Conservation (phyloP, 2,797 vertebrate genomes). For the Oreonectes daqikongensis region DNA sequence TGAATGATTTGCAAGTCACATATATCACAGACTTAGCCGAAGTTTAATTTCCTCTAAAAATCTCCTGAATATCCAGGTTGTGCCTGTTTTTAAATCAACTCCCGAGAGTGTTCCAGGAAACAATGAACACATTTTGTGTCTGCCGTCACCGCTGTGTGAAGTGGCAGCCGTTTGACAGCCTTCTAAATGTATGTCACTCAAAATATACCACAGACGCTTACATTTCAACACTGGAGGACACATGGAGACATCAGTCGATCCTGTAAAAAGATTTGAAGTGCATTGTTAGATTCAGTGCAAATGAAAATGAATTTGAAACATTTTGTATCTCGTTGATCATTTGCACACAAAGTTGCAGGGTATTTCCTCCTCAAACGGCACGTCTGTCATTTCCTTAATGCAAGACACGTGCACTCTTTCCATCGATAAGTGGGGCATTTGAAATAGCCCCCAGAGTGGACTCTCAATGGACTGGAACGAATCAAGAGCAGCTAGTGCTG, state of each 20-base stretch:
- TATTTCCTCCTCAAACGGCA: background rate
- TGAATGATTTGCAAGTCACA: background rate
- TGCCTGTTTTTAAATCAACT: conserved; percentile 5
- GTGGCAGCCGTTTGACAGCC: conserved; percentile 26
- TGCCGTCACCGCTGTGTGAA: conserved; percentile 12
- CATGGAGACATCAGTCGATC: background rate
- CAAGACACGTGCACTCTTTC: conserved; percentile 15
- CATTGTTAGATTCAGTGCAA: background rate
- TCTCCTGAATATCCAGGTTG: background rate
- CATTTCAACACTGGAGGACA: conserved; percentile 10
- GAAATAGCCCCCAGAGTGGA: conserved; percentile 46
- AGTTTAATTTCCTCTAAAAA: conserved; percentile 13
- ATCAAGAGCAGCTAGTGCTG: conserved; percentile 51
- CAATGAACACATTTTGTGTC: conserved; percentile 20
- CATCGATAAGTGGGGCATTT: conserved; percentile 53
- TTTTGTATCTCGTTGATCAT: background rate
- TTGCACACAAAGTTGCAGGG: background rate
- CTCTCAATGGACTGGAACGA: conserved; percentile 52
- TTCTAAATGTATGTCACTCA: conserved; percentile 38
- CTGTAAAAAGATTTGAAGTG: background rate
- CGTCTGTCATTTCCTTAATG: conserved; percentile 17
- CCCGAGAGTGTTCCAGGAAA: conserved; percentile 23
- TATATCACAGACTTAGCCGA: background rate
- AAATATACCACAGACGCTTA: conserved; percentile 1
- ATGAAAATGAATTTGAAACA: too few species aligned